Evolutionary conservation across 2,113 vertebrate species (phyloP).

Genomic region (Ceyx margarethae): DNA sequence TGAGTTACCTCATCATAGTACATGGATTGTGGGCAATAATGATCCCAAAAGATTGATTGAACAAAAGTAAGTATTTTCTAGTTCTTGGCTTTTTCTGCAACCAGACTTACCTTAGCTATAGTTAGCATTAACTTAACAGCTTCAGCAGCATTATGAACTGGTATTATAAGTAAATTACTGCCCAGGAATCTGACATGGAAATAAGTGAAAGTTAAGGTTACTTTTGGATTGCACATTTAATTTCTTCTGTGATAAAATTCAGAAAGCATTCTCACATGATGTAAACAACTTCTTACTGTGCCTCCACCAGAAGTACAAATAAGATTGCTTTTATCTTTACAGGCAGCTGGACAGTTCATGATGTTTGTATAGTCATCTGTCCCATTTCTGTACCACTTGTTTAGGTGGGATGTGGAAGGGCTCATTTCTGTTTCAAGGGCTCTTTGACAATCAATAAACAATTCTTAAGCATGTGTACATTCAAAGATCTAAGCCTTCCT

Average conservation of each 20-base stretch:
- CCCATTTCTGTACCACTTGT: background rate
- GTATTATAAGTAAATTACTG: conserved; percentile 85
- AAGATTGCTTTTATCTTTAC: background rate
- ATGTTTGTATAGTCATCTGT: conserved; percentile 8
- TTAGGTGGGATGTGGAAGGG: background rate
- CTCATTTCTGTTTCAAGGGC: background rate
- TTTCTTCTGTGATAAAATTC: background rate
- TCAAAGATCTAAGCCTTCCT: background rate
- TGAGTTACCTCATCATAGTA: background rate
- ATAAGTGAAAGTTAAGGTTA: background rate
- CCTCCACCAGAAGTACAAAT: background rate
- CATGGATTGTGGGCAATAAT: background rate
- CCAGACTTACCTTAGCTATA: conserved; percentile 85
- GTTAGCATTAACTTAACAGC: conserved; percentile 85
- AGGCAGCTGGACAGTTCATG: background rate
- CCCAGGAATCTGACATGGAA: conserved; percentile 84
- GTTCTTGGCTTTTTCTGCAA: background rate
- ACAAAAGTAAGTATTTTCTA: background rate
- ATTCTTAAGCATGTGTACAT: background rate
- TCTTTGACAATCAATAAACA: background rate
- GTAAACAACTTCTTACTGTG: background rate
- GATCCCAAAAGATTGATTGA: background rate
- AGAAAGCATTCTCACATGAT: background rate
- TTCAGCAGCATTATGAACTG: conserved; percentile 82
- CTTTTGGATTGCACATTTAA: background rate